Base-by-base conservation (phyloP, 1,140 invertebrate species). In the Saccostrea cuccullata region DNA sequence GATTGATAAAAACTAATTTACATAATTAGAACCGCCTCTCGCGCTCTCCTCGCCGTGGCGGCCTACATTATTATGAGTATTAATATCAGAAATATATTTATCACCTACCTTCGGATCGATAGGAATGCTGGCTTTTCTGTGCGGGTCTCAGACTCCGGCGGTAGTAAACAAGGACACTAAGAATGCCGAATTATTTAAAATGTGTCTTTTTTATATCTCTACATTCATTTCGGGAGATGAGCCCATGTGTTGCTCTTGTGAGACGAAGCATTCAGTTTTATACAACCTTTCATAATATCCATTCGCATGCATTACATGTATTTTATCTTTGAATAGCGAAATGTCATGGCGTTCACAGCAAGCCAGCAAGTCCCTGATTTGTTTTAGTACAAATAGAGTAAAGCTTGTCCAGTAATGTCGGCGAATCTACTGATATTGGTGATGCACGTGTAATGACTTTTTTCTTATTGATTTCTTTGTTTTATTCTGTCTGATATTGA, bases 1-100 rank as follows among this genome's bases (percentile, higher is more conserved):
- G 70, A 77, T 77, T 77, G 70, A 77, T 77, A 77, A 77, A 77
- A 77, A 30, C 70, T 77, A 77, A 77, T 77, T 77, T 77, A 77
- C 70, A 77, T 77, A 77, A 77, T 77, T 77, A 77, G 70, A 36
- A 77, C 70, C 70, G 70, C 70, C 70, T 36, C 30, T 36, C 30
- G 11, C 70, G 13, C 70, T 77, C 26, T 77, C 13, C 70, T 13
- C 30, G 26, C 70, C 23, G 26, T 30, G 70, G 26, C 70, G 3
- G 70, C 70, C 70, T 77, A 36, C 70, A 77, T 30, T 67, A 17
- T 77, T 77, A 77, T 77, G 70, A 77, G 70, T 77, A 77, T 77
- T 36, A 77, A 77, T 77, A 77, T 77, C 70, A 77, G 70, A 77
- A 73, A 77, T 77, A 64, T 64, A 64, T 77, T 77, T 36, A 77